These are phyloP conservation scores for Montipora capricornis DNA, from an alignment of 64 coral and sea anemone species.

Conservation along the genomic window DNA sequence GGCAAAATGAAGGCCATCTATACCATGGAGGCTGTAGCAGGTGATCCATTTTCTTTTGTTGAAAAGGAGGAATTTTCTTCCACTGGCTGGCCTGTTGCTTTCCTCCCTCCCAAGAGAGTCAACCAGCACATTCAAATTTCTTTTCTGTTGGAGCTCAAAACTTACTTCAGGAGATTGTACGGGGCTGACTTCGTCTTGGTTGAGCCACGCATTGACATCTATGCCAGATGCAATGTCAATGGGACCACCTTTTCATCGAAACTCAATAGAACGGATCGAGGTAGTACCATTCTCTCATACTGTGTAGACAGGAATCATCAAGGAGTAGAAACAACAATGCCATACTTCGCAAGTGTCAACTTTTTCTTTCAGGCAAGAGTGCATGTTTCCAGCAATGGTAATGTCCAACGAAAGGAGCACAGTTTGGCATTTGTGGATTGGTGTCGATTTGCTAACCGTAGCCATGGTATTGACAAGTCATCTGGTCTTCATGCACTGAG, in stretches of 20 bases:
- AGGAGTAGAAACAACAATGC: neutral
- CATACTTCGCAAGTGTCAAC: conserved; percentile 16
- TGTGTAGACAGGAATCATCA: conserved; percentile 24
- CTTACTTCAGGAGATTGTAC: neutral
- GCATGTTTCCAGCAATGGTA: neutral
- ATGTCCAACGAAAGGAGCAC: neutral
- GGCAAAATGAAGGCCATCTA: neutral
- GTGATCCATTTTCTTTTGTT: neutral
- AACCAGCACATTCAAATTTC: neutral
- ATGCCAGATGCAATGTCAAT: conserved; percentile 24
- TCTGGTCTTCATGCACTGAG: conserved; percentile 18
- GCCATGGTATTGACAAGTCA: neutral
- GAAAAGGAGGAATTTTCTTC: neutral
- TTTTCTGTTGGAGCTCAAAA: too few species aligned
- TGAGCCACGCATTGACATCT: conserved; percentile 15
- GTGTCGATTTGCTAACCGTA: neutral
- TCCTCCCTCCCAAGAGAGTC: neutral
- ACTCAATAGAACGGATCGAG: conserved; percentile 12
- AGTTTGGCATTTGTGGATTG: too few species aligned
- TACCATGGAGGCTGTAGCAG: neutral
- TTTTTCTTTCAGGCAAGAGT: conserved; percentile 21
- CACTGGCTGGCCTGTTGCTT: neutral
- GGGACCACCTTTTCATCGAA: neutral
- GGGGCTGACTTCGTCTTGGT: neutral
- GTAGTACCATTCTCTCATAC: conserved; percentile 4